These are phyloP conservation scores for Danio choprae DNA, from an alignment of 2,797 vertebrate genomes.

Conservation along the genomic window DNA sequence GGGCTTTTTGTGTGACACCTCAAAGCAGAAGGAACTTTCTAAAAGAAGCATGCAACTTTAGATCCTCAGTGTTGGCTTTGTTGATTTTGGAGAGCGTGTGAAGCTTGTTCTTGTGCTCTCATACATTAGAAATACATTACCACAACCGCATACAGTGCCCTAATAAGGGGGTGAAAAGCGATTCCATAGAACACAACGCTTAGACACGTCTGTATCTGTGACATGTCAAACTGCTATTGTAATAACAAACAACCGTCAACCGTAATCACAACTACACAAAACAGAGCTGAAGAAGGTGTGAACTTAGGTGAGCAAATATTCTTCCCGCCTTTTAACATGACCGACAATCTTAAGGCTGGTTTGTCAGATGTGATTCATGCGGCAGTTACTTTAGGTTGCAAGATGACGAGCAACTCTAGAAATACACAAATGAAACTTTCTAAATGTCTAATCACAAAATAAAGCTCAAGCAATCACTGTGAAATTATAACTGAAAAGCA, in stretches of 20 bases:
- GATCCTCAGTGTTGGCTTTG: not conserved
- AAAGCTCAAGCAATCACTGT: conserved; percentile 29
- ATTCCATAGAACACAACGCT: conserved; percentile 8
- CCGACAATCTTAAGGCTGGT: not conserved
- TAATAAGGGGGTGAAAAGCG: conserved; percentile 1
- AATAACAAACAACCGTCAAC: conserved; percentile 5
- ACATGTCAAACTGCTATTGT: not conserved
- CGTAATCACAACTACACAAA: conserved; percentile 4
- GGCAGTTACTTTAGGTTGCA: not conserved
- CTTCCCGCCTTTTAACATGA: not conserved
- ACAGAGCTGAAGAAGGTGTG: not conserved
- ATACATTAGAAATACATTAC: not conserved
- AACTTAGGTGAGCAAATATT: not conserved
- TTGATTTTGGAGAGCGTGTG: conserved; percentile 10
- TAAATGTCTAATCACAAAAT: not conserved
- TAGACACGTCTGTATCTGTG: conserved; percentile 10
- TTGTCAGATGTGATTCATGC: not conserved
- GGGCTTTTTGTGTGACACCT: not conserved
- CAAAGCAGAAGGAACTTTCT: conserved; percentile 14
- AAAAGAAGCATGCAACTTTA: conserved; percentile 5
- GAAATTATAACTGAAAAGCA: not conserved
- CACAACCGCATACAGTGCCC: not conserved
- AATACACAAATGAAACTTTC: conserved; percentile 23
- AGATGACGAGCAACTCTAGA: not conserved
- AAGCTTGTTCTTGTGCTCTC: not conserved